These are phyloP conservation scores for Ischnura elegans DNA, from an alignment of 2,888 invertebrate genomes.

Conservation along the genomic window DNA sequence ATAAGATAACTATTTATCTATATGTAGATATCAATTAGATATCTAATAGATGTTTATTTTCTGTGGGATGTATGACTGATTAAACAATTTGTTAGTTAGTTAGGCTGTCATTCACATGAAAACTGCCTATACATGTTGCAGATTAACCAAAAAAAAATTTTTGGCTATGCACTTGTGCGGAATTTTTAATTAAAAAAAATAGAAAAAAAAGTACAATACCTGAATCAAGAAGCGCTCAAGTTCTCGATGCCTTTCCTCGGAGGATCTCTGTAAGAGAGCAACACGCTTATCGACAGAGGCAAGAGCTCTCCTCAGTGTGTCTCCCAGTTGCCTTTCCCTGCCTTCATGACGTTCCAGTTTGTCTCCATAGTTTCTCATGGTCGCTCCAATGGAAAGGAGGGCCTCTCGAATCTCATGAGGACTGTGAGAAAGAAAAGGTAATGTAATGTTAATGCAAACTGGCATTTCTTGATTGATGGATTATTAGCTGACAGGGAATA, in stretches of 20 bases:
- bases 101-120: no score
- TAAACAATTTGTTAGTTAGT: no score
- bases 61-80: no score
- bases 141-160: no score
- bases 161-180: neutral
- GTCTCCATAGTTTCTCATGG: constrained; percentile 88
- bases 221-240: constrained; percentile 45
- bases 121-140: no score
- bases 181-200: no score
- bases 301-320: constrained; percentile 88
- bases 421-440: constrained; percentile 76
- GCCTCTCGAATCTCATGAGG: constrained; percentile 88
- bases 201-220: neutral
- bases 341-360: constrained; percentile 92
- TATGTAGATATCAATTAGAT: no score
- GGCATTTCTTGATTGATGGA: neutral
- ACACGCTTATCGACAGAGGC: constrained; percentile 84
- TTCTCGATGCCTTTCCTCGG: constrained; percentile 45
- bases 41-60: no score
- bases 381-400: constrained; percentile 88
- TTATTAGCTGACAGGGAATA: no score
- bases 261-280: constrained; percentile 1
- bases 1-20: no score
- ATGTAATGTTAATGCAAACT: neutral
- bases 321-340: constrained; percentile 88